Base-by-base conservation (phyloP, 2,888 invertebrate genomes). In the Slavum lentiscoides region DNA sequence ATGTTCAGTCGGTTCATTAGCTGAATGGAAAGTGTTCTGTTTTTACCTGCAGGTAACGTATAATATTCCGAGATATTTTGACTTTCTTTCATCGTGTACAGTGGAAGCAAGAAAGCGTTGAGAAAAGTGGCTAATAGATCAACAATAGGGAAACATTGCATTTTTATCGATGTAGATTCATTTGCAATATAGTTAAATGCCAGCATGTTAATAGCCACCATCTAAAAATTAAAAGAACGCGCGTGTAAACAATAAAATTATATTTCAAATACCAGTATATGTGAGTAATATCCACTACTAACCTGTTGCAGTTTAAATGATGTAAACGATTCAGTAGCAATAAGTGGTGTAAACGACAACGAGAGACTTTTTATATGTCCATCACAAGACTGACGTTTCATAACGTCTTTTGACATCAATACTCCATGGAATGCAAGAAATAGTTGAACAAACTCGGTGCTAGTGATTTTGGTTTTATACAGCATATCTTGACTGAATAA, bases 311-410 rank as follows among this genome's bases (percentile, higher is more conserved):
- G 88, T 84, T 92, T 91, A 88, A 92, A 91, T 0, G 91, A 89
- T 70, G 91, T 91, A 84, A 94, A 92, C 85, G 92, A 91, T 85
- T 93, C 92, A 0, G 94, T 93, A 0, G 93, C 93, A 13, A 94
- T 90, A 81, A 94, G 89, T 0, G 93, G 91, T 0, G 93, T 92
- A 83, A 94, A 87, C 58, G 92, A 91, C 0, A 91, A 89, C 82
- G 91, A 91, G 49, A 94, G 88, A 39, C 90, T 89, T 83, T 90
- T 89, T 59, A 92, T 90, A 76, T 92, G 87, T 5, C 88, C 86
- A 21, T 89, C 87, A 0, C 93, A 92, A 77, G 89, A 88, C 55
- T 80, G 80, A 6, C 70, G 64, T 30, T 80, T 80, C 55, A 90
- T 89, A 82, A 92, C 86, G 85, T 91, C 90, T 75, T 87, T 86